Percentiles rank a stretch among this genome's conserved stretches.
These are phyloP conservation scores for Sphecodes monilicornis DNA, from an alignment of 2,888 invertebrate species.

Conservation along the genomic window DNA sequence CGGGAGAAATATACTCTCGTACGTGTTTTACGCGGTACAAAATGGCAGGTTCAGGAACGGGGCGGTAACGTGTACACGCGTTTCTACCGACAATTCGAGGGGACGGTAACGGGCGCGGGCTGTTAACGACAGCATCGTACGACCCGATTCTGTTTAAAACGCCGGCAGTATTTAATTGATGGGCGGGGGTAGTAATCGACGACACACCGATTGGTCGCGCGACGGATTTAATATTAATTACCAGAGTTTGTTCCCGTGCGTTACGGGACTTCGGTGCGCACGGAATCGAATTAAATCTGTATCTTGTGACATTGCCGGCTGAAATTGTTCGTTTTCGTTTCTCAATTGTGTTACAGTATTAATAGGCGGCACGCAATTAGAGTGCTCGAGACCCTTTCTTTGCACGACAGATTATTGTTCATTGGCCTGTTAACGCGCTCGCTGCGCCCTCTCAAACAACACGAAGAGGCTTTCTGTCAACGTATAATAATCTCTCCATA, in stretches of 20 bases:
- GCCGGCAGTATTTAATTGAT: slow-evolving; percentile 53
- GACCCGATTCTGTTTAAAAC: slow-evolving; percentile 51
- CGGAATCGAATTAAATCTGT: slow-evolving; percentile 49
- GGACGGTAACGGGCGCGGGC: not conserved
- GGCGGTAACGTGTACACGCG: slow-evolving; percentile 10
- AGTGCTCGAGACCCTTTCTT: not conserved
- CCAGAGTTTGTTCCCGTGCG: slow-evolving; percentile 23
- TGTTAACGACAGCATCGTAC: slow-evolving; percentile 29
- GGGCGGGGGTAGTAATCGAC: slow-evolving; percentile 48
- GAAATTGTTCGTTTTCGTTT: slow-evolving; percentile 14
- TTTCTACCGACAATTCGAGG: not conserved
- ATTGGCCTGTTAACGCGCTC: not conserved
- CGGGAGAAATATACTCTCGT: slow-evolving; percentile 1
- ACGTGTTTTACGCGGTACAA: slow-evolving; percentile 2
- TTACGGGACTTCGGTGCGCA: slow-evolving; percentile 21
- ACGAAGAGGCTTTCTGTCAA: not conserved
- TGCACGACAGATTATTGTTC: not conserved
- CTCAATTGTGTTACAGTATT: not conserved
- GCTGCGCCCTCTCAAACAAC: not conserved
- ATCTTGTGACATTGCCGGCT: not conserved
- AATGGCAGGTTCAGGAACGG: slow-evolving; percentile 2
- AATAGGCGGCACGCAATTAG: not conserved
- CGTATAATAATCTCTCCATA: not conserved
- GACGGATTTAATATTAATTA: slow-evolving; percentile 65
- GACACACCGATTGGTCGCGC: slow-evolving; percentile 37